Percentiles rank a stretch among this genome's conserved stretches.
Conservation (phyloP, 2,113 vertebrate genomes). For the Heloderma charlesbogerti region DNA sequence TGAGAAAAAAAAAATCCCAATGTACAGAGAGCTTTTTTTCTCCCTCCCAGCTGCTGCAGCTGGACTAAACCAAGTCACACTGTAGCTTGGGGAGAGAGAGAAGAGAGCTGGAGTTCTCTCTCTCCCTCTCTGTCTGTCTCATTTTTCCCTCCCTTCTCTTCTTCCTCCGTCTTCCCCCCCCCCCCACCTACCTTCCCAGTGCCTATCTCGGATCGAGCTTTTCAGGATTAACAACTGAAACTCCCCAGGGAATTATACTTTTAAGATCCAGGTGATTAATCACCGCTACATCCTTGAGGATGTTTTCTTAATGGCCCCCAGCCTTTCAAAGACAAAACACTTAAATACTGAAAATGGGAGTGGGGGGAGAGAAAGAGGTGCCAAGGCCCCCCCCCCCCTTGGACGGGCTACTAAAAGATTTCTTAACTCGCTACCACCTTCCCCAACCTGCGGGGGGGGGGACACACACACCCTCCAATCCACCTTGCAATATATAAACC, state of each 20-base stretch:
- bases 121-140: neutral
- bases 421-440: conserved; percentile 1
- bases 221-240: conserved; percentile 52
- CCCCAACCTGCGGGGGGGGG: neutral
- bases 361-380: neutral
- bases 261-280: conserved; percentile 65
- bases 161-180: neutral
- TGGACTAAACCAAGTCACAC: conserved; percentile 93
- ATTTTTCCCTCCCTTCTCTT: neutral
- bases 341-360: conserved; percentile 18
- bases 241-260: conserved; percentile 63
- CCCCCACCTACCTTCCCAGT: conserved; percentile 38
- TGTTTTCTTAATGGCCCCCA: neutral
- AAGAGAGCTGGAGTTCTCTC: conserved; percentile 54
- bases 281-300: conserved; percentile 18
- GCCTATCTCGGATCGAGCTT: conserved; percentile 68
- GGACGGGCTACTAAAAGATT: neutral
- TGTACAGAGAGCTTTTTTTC: conserved; percentile 79
- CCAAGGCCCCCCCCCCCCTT: neutral
- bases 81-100: conserved; percentile 69
- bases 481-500: neutral
- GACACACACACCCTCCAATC: neutral
- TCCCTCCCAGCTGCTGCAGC: conserved; percentile 83
- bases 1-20: conserved; percentile 89
- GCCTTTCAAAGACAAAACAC: neutral